Evolutionary conservation across 2,113 vertebrate genomes (phyloP), one percentile per base, ranked within the genome.

Genomic region (Eulemur rufifrons): DNA sequence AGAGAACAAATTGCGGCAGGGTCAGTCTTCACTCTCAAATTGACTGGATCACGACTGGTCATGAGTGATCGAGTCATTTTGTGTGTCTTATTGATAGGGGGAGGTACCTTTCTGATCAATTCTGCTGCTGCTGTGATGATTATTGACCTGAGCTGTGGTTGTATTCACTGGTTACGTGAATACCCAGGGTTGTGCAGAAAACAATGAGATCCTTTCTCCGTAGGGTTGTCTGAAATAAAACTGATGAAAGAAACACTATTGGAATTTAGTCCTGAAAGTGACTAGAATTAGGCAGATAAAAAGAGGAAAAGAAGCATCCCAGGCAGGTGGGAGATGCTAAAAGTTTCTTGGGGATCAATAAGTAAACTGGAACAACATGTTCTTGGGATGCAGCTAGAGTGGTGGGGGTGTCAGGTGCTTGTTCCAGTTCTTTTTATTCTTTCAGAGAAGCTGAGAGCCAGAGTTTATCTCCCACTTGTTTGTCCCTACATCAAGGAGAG

Each of bases 51-150:
- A 32, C 91, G 92, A 95, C 89, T 87, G 83, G 54, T 39, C 18
- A 59, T 84, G 93, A 98, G 96, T 82, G 95, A 93, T 82, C 1
- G 4, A 96, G 86, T 95, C 93, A 87, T 93, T 96, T 64, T 52
- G 52, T 37, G 42, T 93, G 94, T 97, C 86, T 77, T 77, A 42
- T 54, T 96, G 93, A 97, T 29, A 97, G 83, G 95, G 95, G 86
- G 69, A 93, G 52, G 84, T 52, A 39, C 32, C 68, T 87, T 21
- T 47, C 59, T 71, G 83, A 93, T 97, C 93, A 93, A 93, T 98
- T 84, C 52, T 47, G 64, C 52, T 95, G 91, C 47, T 50, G 69
- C 85, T 15, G 32, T 95, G 95, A 96, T 73, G 80, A 3, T 47
- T 87, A 96, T 84, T 96, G 93, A 95, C 96, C 91, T 63, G 83